Conservation (phyloP, 1,140 invertebrate species). For the Caerostris darwini region DNA sequence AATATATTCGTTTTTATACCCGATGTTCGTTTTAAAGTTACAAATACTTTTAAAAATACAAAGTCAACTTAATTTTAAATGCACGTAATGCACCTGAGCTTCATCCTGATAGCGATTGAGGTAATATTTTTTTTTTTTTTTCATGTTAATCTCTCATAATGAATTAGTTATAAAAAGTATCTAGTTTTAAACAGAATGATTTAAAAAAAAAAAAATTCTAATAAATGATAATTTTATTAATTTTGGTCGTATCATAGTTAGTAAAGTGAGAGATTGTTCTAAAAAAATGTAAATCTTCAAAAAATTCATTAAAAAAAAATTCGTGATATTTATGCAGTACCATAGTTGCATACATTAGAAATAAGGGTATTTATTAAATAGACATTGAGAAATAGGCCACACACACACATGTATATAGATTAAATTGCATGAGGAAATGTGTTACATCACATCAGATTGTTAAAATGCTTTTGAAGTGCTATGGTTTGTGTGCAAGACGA, state of each 20-base stretch:
- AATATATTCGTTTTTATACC: conserved; percentile 2
- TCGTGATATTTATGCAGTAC: neutral
- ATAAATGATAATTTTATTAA: neutral
- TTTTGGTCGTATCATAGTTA: neutral
- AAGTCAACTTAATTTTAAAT: conserved; percentile 17
- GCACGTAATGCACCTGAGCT: conserved; percentile 34
- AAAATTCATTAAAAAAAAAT: neutral
- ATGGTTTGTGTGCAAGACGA: conserved; percentile 38
- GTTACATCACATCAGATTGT: conserved; percentile 4
- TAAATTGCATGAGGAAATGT: conserved; percentile 38
- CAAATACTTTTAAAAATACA: conserved; percentile 21
- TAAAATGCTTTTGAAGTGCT: conserved; percentile 26
- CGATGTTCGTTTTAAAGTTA: neutral
- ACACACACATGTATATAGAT: neutral
- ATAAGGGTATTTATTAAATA: neutral
- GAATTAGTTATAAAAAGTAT: neutral
- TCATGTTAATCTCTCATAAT: neutral
- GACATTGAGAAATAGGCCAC: neutral
- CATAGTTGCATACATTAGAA: neutral
- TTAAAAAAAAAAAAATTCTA: neutral
- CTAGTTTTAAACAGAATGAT: neutral
- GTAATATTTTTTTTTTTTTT: conserved; percentile 23
- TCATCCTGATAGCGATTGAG: conserved; percentile 46
- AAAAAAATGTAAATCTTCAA: neutral
- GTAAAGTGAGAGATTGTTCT: conserved; percentile 4